phyloP scores from a whole-genome alignment of 1,140 invertebrate genomes.

The Berghia stephanieae region DNA sequence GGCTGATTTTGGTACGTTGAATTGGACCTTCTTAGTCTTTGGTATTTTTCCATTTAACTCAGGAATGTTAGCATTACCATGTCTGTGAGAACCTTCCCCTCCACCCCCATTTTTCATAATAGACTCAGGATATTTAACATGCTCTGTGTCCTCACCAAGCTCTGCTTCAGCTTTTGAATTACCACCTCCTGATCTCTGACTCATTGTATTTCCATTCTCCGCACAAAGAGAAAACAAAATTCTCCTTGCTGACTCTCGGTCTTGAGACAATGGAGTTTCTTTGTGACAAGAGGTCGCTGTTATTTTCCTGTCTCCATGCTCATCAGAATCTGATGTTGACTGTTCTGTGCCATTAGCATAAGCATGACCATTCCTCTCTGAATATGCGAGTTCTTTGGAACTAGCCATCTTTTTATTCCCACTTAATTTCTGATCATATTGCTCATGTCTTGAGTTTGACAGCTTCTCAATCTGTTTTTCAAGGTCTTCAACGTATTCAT shows the following conservation, averaged over 20 bases:
- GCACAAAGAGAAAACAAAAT: not conserved
- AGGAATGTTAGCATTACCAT: too few relatives aligned
- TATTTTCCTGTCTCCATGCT: not conserved
- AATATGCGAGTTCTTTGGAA: too few relatives aligned
- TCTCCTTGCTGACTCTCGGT: not conserved
- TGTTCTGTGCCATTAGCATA: not conserved
- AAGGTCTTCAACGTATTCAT: constrained; percentile 62
- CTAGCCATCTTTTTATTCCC: not conserved
- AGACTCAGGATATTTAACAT: too few relatives aligned
- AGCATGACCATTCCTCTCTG: not conserved
- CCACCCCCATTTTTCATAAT: constrained; percentile 2
- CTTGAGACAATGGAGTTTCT: not conserved
- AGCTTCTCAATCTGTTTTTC: constrained; percentile 43
- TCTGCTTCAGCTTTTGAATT: not conserved
- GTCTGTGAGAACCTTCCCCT: not conserved
- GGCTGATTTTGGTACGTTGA: constrained; percentile 39
- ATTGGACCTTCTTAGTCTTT: constrained; percentile 51
- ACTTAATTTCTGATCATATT: not conserved
- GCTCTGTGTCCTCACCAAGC: not conserved
- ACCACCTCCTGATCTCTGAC: not conserved
- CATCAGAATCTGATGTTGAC: constrained; percentile 3
- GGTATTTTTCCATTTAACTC: too few relatives aligned
- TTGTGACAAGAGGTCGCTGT: not conserved
- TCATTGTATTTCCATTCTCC: too few relatives aligned
- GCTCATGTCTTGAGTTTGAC: not conserved